Percentiles rank a stretch among this genome's conserved stretches.
Conservation (phyloP, 2,797 vertebrate species). For the Danio aesculapii region DNA sequence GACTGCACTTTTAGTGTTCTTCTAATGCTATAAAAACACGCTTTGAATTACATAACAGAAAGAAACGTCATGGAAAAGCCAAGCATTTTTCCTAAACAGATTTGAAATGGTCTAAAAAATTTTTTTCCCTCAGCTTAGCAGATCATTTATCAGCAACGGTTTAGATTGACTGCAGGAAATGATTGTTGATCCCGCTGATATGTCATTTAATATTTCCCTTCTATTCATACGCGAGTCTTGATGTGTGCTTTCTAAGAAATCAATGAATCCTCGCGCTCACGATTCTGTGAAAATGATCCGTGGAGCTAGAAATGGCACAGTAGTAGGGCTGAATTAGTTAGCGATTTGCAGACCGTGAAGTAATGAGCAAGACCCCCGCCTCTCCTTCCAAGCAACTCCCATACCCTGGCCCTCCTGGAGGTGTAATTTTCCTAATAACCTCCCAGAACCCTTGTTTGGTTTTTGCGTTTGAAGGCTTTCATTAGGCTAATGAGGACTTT, state of each 20-base stretch:
- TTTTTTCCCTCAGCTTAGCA: constrained; percentile 26
- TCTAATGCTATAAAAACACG: not conserved
- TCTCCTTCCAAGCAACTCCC: constrained; percentile 55
- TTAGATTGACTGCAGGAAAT: constrained; percentile 37
- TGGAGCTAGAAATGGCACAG: constrained; percentile 67
- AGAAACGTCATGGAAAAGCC: not conserved
- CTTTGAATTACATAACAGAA: constrained; percentile 3
- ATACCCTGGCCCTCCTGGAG: constrained; percentile 93
- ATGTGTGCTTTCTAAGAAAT: constrained; percentile 55
- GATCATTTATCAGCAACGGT: constrained; percentile 35
- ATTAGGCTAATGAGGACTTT: constrained; percentile 99
- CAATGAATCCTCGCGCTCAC: constrained; percentile 54
- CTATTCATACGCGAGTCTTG: constrained; percentile 49
- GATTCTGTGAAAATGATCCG: constrained; percentile 63
- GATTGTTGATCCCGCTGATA: constrained; percentile 46
- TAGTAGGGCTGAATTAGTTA: constrained; percentile 98
- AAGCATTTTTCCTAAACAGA: constrained; percentile 25
- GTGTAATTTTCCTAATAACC: constrained; percentile 99
- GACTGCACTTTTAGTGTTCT: constrained; percentile 22
- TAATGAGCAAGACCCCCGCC: constrained; percentile 91
- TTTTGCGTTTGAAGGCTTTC: constrained; percentile 99
- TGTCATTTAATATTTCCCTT: constrained; percentile 58
- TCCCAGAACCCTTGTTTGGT: constrained; percentile 98
- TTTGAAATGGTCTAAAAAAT: not conserved
- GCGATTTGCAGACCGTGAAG: constrained; percentile 99